These are phyloP conservation scores for Cosmia trapezina DNA, from an alignment of 2,888 invertebrate genomes.

Conservation along the genomic window DNA sequence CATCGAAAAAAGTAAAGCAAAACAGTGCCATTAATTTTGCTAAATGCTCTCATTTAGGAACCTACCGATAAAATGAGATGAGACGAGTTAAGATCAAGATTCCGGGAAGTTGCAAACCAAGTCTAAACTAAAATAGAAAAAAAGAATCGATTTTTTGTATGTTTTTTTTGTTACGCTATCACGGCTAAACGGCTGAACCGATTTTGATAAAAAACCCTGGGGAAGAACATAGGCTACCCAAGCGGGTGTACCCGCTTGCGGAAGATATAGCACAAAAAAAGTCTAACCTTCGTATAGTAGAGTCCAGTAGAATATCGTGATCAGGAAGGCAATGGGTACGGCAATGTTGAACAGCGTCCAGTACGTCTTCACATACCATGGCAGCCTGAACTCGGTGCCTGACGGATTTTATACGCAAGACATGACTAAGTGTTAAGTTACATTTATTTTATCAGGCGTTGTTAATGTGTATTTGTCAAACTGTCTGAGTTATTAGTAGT, in stretches of 20 bases:
- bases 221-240: not conserved
- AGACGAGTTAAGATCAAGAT: not conserved
- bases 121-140: no score
- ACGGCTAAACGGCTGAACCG: no score
- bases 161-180: no score
- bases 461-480: not conserved
- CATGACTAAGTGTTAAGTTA: not conserved
- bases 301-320: conserved; percentile 88
- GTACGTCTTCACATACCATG: conserved; percentile 85
- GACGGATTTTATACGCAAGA: conserved; percentile 60
- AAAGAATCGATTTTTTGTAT: no score
- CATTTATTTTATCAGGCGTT: conserved; percentile 23
- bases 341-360: conserved; percentile 86
- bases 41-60: not conserved
- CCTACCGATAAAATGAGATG: not conserved
- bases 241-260: no score
- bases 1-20: not conserved
- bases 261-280: not conserved
- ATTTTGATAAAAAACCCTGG: no score
- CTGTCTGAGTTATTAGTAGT: not conserved
- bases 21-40: not conserved
- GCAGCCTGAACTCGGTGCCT: conserved; percentile 81
- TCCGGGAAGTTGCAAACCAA: not conserved
- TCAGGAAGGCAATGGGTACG: conserved; percentile 83
- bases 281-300: conserved; percentile 81